phyloP scores from a whole-genome alignment of 2,113 vertebrate species.

The Dolichotis patagonum region DNA sequence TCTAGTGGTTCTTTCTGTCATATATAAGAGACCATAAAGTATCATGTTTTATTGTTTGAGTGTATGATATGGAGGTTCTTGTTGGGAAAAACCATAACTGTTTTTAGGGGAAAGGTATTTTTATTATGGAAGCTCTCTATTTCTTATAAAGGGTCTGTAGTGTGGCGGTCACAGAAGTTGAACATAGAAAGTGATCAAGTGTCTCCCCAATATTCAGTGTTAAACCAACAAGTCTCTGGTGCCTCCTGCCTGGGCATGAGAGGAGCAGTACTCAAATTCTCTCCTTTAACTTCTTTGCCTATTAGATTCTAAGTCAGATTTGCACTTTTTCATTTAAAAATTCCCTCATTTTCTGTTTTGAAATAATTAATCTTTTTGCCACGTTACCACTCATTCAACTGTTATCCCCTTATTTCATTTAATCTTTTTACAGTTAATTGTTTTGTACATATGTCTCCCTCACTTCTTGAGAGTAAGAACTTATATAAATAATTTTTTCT shows the following conservation, averaged over 20 bases:
- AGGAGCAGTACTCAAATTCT: not conserved
- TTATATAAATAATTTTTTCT: slow-evolving; percentile 27
- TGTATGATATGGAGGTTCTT: not conserved
- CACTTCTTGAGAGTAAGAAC: slow-evolving; percentile 17
- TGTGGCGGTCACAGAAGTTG: not conserved
- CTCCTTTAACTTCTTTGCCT: not conserved
- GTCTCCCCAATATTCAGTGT: not conserved
- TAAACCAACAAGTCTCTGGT: not conserved
- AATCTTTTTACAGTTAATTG: not conserved
- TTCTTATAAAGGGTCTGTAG: not conserved
- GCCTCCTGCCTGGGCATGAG: not conserved
- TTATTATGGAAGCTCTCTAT: not conserved
- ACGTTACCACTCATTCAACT: not conserved
- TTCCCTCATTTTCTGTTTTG: not conserved
- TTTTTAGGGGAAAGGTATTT: not conserved
- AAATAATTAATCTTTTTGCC: slow-evolving; percentile 12
- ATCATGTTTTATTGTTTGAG: not conserved
- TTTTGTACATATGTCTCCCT: not conserved
- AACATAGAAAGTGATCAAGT: not conserved
- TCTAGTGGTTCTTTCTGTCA: not conserved
- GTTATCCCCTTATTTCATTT: not conserved
- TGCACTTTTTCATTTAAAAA: not conserved
- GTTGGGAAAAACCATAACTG: not conserved
- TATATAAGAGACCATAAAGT: not conserved
- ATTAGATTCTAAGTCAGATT: not conserved